Evolutionary conservation across 2,888 invertebrate species (phyloP).

Genomic region (Tuta absoluta): DNA sequence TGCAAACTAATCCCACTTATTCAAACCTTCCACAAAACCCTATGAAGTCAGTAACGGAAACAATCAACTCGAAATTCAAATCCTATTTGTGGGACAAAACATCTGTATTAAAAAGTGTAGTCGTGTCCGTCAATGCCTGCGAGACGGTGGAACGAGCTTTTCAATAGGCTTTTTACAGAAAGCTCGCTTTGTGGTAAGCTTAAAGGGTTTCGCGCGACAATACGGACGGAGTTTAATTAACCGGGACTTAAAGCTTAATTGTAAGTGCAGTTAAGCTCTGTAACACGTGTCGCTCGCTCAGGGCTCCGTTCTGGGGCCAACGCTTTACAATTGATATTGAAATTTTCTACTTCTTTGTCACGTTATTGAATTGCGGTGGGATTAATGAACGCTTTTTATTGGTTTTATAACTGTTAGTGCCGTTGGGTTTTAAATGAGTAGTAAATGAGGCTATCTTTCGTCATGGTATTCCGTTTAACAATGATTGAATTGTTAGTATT

Average conservation of each 20-base stretch:
- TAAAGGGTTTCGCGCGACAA: constrained; percentile 74
- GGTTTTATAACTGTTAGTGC: constrained; percentile 22
- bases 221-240: constrained; percentile 76
- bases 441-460: not conserved
- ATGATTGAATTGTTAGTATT: not conserved
- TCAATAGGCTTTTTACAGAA: constrained; percentile 70
- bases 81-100: constrained; percentile 50
- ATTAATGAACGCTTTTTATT: constrained; percentile 32
- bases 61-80: constrained; percentile 47
- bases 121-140: constrained; percentile 48
- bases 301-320: constrained; percentile 52
- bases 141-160: constrained; percentile 38
- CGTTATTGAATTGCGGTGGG: constrained; percentile 37
- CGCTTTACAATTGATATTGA: constrained; percentile 63
- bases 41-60: constrained; percentile 48
- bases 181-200: constrained; percentile 68
- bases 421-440: not conserved
- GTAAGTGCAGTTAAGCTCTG: constrained; percentile 75
- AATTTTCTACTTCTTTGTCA: constrained; percentile 53
- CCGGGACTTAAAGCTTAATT: constrained; percentile 78
- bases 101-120: constrained; percentile 50
- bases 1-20: constrained; percentile 18
- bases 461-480: not conserved
- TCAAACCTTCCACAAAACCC: constrained; percentile 13
- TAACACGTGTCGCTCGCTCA: constrained; percentile 74